Percentiles rank a stretch among this genome's conserved stretches.
Evolutionary conservation across 2,113 vertebrate species (phyloP).

Genomic region (Herpetotheres cachinnans): DNA sequence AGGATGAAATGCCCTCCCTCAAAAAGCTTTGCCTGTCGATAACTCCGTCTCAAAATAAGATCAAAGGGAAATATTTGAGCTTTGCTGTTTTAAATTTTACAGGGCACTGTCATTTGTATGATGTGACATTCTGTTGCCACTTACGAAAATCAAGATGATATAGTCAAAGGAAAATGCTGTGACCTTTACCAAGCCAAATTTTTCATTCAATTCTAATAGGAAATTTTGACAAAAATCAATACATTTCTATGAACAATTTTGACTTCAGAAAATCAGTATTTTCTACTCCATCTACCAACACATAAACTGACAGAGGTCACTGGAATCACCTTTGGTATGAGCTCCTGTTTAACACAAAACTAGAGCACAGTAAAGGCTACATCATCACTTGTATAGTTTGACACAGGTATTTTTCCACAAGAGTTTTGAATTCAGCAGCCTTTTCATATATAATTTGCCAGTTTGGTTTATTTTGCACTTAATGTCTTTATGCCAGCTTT

Average conservation of each 20-base stretch:
- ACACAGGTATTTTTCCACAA: not conserved
- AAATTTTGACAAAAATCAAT: not conserved
- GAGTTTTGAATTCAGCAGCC: not conserved
- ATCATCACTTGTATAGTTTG: not conserved
- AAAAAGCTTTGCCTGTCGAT: not conserved
- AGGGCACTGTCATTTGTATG: not conserved
- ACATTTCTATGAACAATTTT: not conserved
- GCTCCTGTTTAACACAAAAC: not conserved
- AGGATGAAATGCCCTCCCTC: not conserved
- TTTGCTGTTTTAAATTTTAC: not conserved
- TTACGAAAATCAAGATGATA: not conserved
- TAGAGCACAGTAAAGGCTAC: not conserved
- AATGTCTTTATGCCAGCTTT: not conserved
- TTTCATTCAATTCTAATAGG: not conserved
- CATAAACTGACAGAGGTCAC: not conserved
- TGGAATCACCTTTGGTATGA: not conserved
- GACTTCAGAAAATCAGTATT: not conserved
- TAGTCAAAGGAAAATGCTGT: not conserved
- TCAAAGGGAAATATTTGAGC: not conserved
- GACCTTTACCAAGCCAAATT: not conserved
- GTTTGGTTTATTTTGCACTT: not conserved
- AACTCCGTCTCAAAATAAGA: not conserved
- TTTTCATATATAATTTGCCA: not conserved
- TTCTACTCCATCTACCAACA: not conserved
- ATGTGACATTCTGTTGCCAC: not conserved